Evolutionary conservation across 37 sponge, comb jelly and placozoan genomes (phyloP), one percentile per base, ranked within the genome.

Genomic region (Dysidea cf. avara): DNA sequence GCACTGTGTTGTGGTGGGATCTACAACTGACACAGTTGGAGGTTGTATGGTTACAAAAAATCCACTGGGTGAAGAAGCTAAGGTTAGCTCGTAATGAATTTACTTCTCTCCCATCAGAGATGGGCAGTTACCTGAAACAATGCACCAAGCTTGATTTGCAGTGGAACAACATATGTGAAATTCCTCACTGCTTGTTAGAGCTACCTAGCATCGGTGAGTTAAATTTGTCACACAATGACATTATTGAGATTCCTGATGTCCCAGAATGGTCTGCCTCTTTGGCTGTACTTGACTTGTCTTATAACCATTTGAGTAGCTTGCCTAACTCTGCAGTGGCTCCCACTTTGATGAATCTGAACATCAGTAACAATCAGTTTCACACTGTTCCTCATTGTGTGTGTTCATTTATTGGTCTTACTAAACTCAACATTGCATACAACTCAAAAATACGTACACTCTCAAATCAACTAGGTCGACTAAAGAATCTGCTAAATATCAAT

Each of bases 101-200:
- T 75, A 76, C 69, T n/a, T 37, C 38, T 37, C 68, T 89, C n/a
- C 90, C 90, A 16, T 28, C 39, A 46, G 84, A 89, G 53, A 83
- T 89, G 69, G 90, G 85, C 29, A 64, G 46, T 52, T 89, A 79
- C 66, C 39, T 89, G 28, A 79, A 83, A 55, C 79, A 83, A 54
- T 43, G 46, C 9, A 43, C 46, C 46, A 43, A 43, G 57, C 66
- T 93, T 2, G 83, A 93, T 49, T 67, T 93, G 39, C 78, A 80
- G 40, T 75, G 71, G 71, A 96, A 96, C 46, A 79, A 75, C 6
- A 73, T 96, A 34, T 35, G 31, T 9, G 65, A 56, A 34, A 72
- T 96, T 2, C 96, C 96, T 13, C 78, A 74, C 26, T 77, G 70
- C 39, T 59, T 96, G 28, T 65, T 96, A 17, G 94, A 92, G 71